phyloP scores from a whole-genome alignment of 2,113 vertebrate species.

The Vulpes lagopus region DNA sequence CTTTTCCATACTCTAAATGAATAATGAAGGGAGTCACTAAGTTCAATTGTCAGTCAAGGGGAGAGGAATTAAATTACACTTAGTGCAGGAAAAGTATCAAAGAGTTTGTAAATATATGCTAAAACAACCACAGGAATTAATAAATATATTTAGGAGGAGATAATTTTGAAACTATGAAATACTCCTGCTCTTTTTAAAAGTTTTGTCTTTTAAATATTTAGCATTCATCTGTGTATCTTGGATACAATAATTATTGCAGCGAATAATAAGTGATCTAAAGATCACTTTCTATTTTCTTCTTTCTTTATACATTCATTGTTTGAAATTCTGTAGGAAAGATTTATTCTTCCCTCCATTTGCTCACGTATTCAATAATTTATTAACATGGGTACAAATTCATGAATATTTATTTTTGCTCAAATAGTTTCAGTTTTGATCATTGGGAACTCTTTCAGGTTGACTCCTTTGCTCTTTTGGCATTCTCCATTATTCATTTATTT shows the following conservation, averaged over 20 bases:
- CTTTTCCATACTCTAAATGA: background rate
- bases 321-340: background rate
- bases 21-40: background rate
- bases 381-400: background rate
- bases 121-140: background rate
- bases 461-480: background rate
- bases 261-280: background rate
- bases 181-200: background rate
- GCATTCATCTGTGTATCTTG: background rate
- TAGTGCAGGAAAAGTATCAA: background rate
- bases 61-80: background rate
- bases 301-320: background rate
- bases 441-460: background rate
- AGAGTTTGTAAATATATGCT: background rate
- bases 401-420: background rate
- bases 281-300: background rate
- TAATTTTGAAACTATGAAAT: background rate
- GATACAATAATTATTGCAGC: background rate
- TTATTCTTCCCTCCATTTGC: background rate
- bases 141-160: background rate
- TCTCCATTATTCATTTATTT: background rate
- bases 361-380: background rate
- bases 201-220: background rate
- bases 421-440: background rate
- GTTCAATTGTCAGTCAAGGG: background rate